A percentile compares a stretch with the other conserved stretches of the same genome.
Conservation (phyloP, 2,888 invertebrate genomes). For the Dascillus cervinus region DNA sequence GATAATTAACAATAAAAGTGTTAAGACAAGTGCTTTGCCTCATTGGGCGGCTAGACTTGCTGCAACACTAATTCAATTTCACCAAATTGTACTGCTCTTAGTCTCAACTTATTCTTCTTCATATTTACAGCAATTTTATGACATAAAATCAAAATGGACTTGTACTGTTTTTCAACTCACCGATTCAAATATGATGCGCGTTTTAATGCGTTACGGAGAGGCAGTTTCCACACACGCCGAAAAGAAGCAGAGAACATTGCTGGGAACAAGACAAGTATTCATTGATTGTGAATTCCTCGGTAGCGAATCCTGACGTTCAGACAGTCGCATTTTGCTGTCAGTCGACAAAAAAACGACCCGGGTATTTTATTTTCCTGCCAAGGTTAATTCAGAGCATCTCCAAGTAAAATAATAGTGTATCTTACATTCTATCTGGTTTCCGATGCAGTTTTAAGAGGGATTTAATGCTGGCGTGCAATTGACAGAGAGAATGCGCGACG, state of each 20-base stretch:
- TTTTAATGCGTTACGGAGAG: too few species aligned
- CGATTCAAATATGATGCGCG: too few species aligned
- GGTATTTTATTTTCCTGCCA: constrained; percentile 43
- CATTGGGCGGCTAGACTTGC: too few species aligned
- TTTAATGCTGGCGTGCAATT: constrained; percentile 35
- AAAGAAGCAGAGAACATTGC: constrained; percentile 11
- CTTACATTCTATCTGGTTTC: constrained; percentile 33
- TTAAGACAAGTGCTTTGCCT: too few species aligned
- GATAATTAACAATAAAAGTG: too few species aligned
- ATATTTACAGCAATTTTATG: too few species aligned
- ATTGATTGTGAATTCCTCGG: constrained; percentile 31
- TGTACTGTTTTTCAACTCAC: too few species aligned
- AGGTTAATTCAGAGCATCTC: constrained; percentile 43
- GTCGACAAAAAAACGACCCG: constrained; percentile 24
- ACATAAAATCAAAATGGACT: too few species aligned
- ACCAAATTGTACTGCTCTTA: too few species aligned
- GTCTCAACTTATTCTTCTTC: too few species aligned
- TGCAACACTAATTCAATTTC: too few species aligned
- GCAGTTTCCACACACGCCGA: constrained; percentile 6
- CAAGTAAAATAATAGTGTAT: constrained; percentile 41
- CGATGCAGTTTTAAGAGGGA: constrained; percentile 32
- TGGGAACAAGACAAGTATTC: constrained; percentile 31
- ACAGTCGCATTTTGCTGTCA: constrained; percentile 44
- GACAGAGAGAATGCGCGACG: constrained; percentile 21
- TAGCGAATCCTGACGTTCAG: constrained; percentile 34